Evolutionary conservation across 2,113 vertebrate species (phyloP), one percentile per base, ranked within the genome.

Genomic region (Lampris megalopsis): DNA sequence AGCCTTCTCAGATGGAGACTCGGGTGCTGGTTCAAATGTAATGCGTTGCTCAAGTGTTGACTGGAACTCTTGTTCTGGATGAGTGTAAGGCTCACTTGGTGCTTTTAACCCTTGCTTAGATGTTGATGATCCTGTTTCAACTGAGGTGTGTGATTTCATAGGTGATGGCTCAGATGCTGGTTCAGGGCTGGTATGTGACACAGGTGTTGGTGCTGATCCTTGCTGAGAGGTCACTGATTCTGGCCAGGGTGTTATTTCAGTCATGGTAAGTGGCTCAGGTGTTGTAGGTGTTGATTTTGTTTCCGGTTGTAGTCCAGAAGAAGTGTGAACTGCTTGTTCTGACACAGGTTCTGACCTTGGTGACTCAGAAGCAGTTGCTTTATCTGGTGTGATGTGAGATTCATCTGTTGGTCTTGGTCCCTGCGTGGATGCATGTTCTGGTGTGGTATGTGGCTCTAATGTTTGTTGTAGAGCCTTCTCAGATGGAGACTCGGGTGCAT

Each of bases 21-120:
- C 42, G 0, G 9, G 9, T 7, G 10, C 42, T 47, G 42, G 13
- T n/a, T 63, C 11, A 24, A n/a, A 6, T 5, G 6, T 13, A 6
- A 5, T n/a, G 4, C 35, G 9, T 47, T 13, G n/a, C 11, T 66
- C 10, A 66, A 38, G 36, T 9, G 38, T 45, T 9, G 1, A 4
- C 2, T 13, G 10, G 40, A 8, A 9, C 2, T 4, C 37, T 7
- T 11, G 13, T 24, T 24, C 24, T 0, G 24, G 24, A 24, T 24
- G 24, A 24, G 24, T 24, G 24, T 24, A 24, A 24, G 24, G 53
- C 24, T 56, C 53, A 56, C 11, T 56, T 24, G 24, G 24, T 9
- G 41, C 9, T 24, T 54, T 45, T 3, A 35, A 2, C 0, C 38
- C 13, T 0, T 9, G 47, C 0, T 1, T 4, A 7, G 67, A 1